A percentile compares a stretch with the other conserved stretches of the same genome.
These are phyloP conservation scores for Heliopora coerulea DNA, from an alignment of 92 coral and sea anemone species.

Conservation along the genomic window DNA sequence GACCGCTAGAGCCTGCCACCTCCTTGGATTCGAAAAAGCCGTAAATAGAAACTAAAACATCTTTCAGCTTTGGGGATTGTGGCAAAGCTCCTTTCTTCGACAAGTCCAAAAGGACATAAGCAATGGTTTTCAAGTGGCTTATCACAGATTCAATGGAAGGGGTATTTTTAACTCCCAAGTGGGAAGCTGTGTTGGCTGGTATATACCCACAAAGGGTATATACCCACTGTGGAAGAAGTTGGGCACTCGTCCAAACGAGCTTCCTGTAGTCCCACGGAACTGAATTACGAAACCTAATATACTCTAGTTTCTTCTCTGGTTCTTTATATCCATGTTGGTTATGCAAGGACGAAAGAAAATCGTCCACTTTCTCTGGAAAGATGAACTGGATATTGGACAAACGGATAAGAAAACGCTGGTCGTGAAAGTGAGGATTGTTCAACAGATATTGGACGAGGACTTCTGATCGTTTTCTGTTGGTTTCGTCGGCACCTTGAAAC, in stretches of 20 bases:
- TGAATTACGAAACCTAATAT: conserved; percentile 26
- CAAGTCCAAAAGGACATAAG: background rate
- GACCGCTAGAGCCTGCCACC: conserved; percentile 60
- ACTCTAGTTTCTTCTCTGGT: background rate
- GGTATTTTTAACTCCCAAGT: background rate
- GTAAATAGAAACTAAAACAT: background rate
- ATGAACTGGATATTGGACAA: conserved; percentile 9
- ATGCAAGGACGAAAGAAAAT: conserved; percentile 3
- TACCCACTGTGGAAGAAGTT: conserved; percentile 24
- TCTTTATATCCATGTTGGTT: background rate
- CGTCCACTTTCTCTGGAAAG: conserved; percentile 19
- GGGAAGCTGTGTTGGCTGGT: background rate
- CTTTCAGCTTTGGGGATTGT: background rate
- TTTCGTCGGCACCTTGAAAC: background rate
- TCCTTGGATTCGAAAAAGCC: background rate
- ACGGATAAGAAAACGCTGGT: background rate
- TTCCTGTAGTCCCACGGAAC: conserved; percentile 20
- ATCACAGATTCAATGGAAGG: background rate
- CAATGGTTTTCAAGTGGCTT: background rate
- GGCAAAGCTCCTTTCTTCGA: background rate
- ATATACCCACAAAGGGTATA: no score
- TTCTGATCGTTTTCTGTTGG: conserved; percentile 5
- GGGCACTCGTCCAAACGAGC: conserved; percentile 21
- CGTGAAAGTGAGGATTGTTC: background rate
- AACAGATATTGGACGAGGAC: conserved; percentile 37